phyloP scores from a whole-genome alignment of 2,113 vertebrate genomes.

The Orycteropus afer region DNA sequence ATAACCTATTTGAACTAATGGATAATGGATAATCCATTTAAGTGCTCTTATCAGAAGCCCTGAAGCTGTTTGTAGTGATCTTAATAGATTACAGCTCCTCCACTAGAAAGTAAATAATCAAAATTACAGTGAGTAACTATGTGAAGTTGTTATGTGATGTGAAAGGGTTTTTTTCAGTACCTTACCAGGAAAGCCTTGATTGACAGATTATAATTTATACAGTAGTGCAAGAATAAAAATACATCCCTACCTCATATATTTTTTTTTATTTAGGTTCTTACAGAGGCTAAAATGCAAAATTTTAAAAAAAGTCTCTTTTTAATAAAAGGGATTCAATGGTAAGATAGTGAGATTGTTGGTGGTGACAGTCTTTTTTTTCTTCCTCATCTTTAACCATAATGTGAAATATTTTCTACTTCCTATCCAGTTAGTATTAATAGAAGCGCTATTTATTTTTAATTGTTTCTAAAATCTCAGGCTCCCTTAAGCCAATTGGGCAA shows the following conservation, averaged over 20 bases:
- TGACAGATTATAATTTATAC: not conserved
- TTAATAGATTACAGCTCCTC: constrained; percentile 68
- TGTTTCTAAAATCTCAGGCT: not conserved
- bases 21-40: constrained; percentile 82
- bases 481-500: not conserved
- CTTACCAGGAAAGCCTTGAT: not conserved
- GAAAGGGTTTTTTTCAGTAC: not conserved
- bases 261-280: not conserved
- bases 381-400: not conserved
- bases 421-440: not conserved
- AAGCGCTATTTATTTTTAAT: not conserved
- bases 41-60: constrained; percentile 80
- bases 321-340: not conserved
- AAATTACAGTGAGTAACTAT: constrained; percentile 63
- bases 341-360: not conserved
- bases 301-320: not conserved
- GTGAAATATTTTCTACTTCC: not conserved
- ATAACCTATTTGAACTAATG: constrained; percentile 78
- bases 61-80: constrained; percentile 70
- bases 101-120: constrained; percentile 62
- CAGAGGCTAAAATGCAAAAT: not conserved
- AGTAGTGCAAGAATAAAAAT: not conserved
- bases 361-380: not conserved
- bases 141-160: not conserved
- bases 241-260: not conserved